A percentile compares a stretch with the other conserved stretches of the same genome.
These are phyloP conservation scores for Esox niger DNA, from an alignment of 2,113 vertebrate genomes.

Conservation along the genomic window DNA sequence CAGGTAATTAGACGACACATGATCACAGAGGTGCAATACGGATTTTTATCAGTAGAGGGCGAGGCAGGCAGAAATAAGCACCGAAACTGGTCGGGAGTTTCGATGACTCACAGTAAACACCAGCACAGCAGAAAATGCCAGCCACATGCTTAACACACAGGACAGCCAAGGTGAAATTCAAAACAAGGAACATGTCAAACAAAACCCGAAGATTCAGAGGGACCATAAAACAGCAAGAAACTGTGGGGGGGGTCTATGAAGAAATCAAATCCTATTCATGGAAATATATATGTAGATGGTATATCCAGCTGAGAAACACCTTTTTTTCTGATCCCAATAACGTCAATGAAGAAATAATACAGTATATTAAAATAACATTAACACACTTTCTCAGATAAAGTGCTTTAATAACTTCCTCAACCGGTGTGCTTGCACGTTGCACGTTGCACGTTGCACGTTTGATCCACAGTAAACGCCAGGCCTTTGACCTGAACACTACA, in stretches of 20 bases:
- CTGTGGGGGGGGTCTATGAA: background rate
- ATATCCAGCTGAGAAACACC: too few relatives aligned
- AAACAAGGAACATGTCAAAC: too few relatives aligned
- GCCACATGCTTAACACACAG: constrained; percentile 29
- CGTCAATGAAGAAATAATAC: too few relatives aligned
- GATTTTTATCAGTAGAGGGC: constrained; percentile 71
- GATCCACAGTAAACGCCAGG: too few relatives aligned
- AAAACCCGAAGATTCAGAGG: background rate
- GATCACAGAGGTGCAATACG: constrained; percentile 46
- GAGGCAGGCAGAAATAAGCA: constrained; percentile 61
- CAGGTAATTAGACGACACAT: constrained; percentile 1
- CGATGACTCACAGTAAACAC: constrained; percentile 73
- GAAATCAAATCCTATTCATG: too few relatives aligned
- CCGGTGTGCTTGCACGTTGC: too few relatives aligned
- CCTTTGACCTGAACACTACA: background rate
- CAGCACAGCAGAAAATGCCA: constrained; percentile 40
- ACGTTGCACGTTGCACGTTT: too few relatives aligned
- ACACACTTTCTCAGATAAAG: too few relatives aligned
- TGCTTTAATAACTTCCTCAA: too few relatives aligned
- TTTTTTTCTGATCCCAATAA: too few relatives aligned
- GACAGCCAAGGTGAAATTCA: constrained; percentile 17
- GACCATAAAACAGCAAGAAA: background rate
- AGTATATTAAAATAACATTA: too few relatives aligned
- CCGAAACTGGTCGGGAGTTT: constrained; percentile 69
- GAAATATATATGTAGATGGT: too few relatives aligned